A percentile compares a stretch with the other conserved stretches of the same genome.
phyloP scores from a whole-genome alignment of 2,888 invertebrate species.

The Drosophila meridiana region DNA sequence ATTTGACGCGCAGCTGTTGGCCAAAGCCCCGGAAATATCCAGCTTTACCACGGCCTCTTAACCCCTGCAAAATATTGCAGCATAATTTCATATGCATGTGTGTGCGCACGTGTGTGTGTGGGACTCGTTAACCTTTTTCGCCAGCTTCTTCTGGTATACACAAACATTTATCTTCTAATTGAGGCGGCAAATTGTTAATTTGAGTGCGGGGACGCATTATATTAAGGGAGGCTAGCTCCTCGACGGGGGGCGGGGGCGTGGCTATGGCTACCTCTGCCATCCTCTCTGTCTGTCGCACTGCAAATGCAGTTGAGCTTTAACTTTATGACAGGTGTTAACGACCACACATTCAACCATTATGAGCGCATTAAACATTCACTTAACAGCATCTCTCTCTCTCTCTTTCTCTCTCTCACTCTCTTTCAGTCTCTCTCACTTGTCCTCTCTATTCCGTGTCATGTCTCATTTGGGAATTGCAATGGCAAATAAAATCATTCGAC shows the following conservation, averaged over 20 bases:
- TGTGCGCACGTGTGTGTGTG: slow-evolving; percentile 23
- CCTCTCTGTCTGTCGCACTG: slow-evolving; percentile 24
- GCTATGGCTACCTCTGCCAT: background rate
- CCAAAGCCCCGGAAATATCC: slow-evolving; percentile 58
- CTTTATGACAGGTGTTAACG: slow-evolving; percentile 74
- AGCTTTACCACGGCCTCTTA: background rate
- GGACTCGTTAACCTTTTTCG: slow-evolving; percentile 70
- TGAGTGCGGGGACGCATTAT: slow-evolving; percentile 50
- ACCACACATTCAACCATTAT: slow-evolving; percentile 58
- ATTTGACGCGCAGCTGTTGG: slow-evolving; percentile 77
- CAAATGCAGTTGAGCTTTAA: slow-evolving; percentile 64
- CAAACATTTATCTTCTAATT: slow-evolving; percentile 74
- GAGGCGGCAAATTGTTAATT: slow-evolving; percentile 65
- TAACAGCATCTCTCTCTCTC: slow-evolving; percentile 27
- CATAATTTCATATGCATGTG: slow-evolving; percentile 56
- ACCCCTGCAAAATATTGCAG: slow-evolving; percentile 67
- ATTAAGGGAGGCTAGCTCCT: background rate
- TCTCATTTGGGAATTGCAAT: slow-evolving; percentile 53
- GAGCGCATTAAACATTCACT: slow-evolving; percentile 63
- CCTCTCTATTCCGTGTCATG: slow-evolving; percentile 8
- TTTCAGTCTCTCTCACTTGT: background rate
- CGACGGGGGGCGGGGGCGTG: background rate
- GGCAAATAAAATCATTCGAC: slow-evolving; percentile 29
- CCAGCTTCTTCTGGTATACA: slow-evolving; percentile 49
- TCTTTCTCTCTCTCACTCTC: background rate